Conservation (phyloP, 1,140 invertebrate genomes). For the Pantala flavescens region DNA sequence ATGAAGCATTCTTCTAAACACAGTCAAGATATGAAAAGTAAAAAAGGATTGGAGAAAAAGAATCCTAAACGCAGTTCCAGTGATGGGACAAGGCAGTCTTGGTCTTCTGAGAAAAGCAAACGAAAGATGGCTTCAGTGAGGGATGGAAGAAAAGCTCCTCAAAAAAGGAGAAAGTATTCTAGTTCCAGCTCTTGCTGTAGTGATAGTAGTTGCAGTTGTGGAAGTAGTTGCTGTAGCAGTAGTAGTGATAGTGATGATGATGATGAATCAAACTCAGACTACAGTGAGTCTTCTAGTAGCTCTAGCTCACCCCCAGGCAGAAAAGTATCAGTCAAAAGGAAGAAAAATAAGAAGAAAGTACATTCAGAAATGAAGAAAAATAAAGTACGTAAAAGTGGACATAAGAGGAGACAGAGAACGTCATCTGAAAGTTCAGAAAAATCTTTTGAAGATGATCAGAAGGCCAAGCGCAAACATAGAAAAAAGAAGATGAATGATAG, state of each 20-base stretch:
- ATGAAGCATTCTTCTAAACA: background rate
- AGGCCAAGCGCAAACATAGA: background rate
- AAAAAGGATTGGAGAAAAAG: background rate
- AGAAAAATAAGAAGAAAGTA: background rate
- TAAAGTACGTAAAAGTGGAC: background rate
- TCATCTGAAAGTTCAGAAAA: background rate
- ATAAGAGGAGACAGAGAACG: background rate
- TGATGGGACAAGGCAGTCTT: background rate
- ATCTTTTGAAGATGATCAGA: background rate
- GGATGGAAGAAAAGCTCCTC: background rate
- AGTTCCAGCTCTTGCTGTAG: background rate
- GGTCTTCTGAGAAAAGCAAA: background rate
- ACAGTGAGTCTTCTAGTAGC: background rate
- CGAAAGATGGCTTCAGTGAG: background rate
- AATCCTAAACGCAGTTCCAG: background rate
- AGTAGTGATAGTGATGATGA: constrained; percentile 2
- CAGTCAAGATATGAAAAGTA: background rate
- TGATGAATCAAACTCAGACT: background rate
- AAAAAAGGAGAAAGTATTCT: background rate
- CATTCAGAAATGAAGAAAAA: background rate
- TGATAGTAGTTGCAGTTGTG: background rate
- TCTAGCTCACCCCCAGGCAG: background rate
- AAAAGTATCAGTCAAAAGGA: background rate
- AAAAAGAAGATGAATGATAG: background rate
- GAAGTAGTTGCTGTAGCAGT: background rate